Percentiles rank a stretch among this genome's conserved stretches.
Conservation (phyloP, 2,113 vertebrate genomes). For the Plotosus lineatus region DNA sequence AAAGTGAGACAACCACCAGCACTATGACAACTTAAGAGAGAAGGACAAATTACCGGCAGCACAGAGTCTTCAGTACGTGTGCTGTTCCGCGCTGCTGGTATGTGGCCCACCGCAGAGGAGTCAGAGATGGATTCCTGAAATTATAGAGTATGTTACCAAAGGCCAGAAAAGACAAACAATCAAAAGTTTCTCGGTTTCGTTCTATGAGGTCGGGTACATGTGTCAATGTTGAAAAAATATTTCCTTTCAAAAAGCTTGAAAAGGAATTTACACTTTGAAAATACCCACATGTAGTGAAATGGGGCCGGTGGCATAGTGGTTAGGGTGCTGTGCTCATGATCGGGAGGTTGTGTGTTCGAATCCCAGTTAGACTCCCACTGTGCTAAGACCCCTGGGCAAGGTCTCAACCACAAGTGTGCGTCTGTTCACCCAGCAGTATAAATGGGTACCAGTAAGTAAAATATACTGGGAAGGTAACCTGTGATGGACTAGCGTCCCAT, state of each 20-base stretch:
- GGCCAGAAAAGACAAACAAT: conserved; percentile 10
- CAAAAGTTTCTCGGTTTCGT: background rate
- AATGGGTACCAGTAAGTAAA: too few relatives aligned
- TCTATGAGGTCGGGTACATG: background rate
- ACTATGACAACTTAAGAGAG: background rate
- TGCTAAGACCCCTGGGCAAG: too few relatives aligned
- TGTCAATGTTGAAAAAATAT: background rate
- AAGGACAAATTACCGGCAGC: conserved; percentile 65
- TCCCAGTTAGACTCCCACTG: too few relatives aligned
- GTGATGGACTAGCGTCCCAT: too few relatives aligned
- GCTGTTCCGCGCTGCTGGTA: conserved; percentile 66
- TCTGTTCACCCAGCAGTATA: too few relatives aligned
- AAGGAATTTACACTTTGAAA: too few relatives aligned
- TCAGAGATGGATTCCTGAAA: conserved; percentile 64
- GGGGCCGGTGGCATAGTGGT: too few relatives aligned
- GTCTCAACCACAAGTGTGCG: too few relatives aligned
- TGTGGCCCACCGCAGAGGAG: conserved; percentile 59
- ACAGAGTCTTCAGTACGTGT: conserved; percentile 72
- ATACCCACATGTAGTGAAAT: too few relatives aligned
- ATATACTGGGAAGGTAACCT: too few relatives aligned
- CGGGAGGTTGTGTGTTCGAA: too few relatives aligned
- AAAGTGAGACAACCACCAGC: conserved; percentile 8
- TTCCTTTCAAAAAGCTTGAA: background rate
- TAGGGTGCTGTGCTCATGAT: too few relatives aligned
- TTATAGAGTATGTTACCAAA: conserved; percentile 17